Percentiles rank a stretch among this genome's conserved stretches.
Evolutionary conservation across 2,888 invertebrate species (phyloP).

Genomic region (Chloroclysta siterata): DNA sequence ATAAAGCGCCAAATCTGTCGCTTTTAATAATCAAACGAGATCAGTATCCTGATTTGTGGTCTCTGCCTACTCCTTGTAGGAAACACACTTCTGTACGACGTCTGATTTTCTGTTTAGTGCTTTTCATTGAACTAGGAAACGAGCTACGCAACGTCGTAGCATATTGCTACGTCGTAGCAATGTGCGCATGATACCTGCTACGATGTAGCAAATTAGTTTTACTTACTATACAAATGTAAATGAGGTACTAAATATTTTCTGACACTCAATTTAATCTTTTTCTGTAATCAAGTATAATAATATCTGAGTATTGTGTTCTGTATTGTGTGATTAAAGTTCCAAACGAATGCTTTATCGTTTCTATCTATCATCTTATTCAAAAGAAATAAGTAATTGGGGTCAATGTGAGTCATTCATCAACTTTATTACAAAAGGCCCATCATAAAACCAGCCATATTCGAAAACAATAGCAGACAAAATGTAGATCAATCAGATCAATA

Average conservation of each 20-base stretch:
- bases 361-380: neutral
- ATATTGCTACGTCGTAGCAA: neutral
- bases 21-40: too few species aligned
- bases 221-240: too few species aligned
- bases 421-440: neutral
- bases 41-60: too few species aligned
- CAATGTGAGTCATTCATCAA: conserved; percentile 12
- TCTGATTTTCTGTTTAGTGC: too few species aligned
- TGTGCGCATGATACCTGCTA: neutral
- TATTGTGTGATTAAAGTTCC: neutral
- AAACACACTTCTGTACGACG: too few species aligned
- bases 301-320: too few species aligned
- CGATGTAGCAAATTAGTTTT: neutral
- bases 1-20: too few species aligned
- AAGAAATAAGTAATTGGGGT: conserved; percentile 1
- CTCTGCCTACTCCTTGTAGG: too few species aligned
- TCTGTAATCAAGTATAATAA: too few species aligned
- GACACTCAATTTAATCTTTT: too few species aligned
- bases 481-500: conserved; percentile 30
- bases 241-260: too few species aligned
- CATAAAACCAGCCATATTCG: conserved; percentile 14
- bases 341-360: neutral
- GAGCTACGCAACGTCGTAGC: neutral
- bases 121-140: too few species aligned
- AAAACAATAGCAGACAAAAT: conserved; percentile 31